These are phyloP conservation scores for Gonioctena quinquepunctata DNA, from an alignment of 1,140 invertebrate genomes.

Conservation along the genomic window DNA sequence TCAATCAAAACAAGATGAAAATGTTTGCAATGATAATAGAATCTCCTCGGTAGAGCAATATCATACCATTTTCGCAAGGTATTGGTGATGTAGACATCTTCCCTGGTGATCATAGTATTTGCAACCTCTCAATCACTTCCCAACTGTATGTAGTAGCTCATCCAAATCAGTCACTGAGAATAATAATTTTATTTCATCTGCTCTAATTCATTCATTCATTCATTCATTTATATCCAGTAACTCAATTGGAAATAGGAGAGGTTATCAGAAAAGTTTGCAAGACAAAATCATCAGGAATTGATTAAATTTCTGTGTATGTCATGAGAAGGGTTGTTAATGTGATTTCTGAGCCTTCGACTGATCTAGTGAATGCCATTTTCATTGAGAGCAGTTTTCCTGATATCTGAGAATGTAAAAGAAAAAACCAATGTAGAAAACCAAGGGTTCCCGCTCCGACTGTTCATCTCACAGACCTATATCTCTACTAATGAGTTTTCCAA, in stretches of 20 bases:
- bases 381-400: too few species aligned
- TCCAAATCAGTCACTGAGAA: background rate
- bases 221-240: background rate
- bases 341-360: background rate
- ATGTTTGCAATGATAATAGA: too few species aligned
- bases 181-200: background rate
- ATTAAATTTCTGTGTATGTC: background rate
- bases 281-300: background rate
- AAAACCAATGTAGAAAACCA: too few species aligned
- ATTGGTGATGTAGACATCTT: background rate
- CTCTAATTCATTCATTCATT: background rate
- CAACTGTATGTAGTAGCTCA: background rate
- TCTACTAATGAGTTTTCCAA: too few species aligned
- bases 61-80: background rate
- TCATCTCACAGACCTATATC: too few species aligned
- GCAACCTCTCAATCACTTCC: background rate
- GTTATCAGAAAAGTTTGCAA: background rate
- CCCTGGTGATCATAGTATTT: background rate
- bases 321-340: background rate
- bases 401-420: too few species aligned
- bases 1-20: too few species aligned
- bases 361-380: background rate
- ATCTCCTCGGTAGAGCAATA: too few species aligned
- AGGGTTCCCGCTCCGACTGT: too few species aligned
- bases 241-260: too few species aligned